A percentile compares a stretch with the other conserved stretches of the same genome.
Evolutionary conservation across 2,113 vertebrate species (phyloP).

Genomic region (Corythoichthys haematopterus): DNA sequence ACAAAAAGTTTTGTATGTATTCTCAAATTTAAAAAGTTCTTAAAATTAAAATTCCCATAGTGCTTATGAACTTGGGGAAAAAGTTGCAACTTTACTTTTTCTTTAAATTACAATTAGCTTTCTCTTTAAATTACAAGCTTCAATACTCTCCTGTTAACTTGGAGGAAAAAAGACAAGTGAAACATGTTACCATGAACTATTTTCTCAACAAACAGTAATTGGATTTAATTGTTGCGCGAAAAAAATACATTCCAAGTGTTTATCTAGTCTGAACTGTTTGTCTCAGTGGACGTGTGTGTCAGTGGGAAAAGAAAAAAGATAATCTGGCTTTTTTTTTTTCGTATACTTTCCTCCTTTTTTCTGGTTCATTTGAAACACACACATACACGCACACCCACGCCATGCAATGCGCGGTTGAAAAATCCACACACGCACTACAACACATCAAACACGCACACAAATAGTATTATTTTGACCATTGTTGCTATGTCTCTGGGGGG

Average conservation of each 20-base stretch:
- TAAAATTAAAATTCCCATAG: not conserved
- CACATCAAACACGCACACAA: not conserved
- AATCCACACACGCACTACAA: conserved; percentile 10
- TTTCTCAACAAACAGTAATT: too few relatives aligned
- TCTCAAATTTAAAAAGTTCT: not conserved
- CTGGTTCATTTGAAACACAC: not conserved
- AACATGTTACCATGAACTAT: too few relatives aligned
- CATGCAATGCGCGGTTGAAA: not conserved
- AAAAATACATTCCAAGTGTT: too few relatives aligned
- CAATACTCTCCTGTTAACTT: too few relatives aligned
- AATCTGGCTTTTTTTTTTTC: not conserved
- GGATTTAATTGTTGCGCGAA: too few relatives aligned
- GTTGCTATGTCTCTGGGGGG: not conserved
- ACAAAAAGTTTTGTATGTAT: not conserved
- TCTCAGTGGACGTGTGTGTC: not conserved
- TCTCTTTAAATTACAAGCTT: too few relatives aligned
- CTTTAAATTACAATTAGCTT: not conserved
- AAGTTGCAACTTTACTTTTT: not conserved
- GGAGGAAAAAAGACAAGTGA: too few relatives aligned
- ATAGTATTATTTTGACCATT: not conserved
- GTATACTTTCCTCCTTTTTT: not conserved
- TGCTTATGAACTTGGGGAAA: too few relatives aligned
- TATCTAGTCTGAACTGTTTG: not conserved
- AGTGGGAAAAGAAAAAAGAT: too few relatives aligned
- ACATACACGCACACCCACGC: not conserved